Evolutionary conservation across 92 coral and sea anemone species (phyloP).

Genomic region (Umimayanthus chanpuru): DNA sequence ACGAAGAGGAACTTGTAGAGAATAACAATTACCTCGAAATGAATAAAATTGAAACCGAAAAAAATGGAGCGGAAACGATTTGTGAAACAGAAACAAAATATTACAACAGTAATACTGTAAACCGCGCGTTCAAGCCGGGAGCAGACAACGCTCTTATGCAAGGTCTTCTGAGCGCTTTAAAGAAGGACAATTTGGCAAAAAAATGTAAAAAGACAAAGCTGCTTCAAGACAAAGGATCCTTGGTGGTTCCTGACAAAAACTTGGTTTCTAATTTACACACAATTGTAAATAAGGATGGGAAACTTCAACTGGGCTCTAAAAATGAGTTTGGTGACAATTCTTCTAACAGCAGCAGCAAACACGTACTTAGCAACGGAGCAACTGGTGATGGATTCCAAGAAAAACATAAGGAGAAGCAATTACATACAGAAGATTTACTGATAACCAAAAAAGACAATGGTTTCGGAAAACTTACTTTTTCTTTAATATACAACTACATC

Average conservation of each 20-base stretch:
- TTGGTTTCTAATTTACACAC: neutral
- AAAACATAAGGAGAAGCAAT: neutral
- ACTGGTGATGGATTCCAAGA: no score
- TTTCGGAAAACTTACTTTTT: conserved; percentile 64
- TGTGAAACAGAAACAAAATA: neutral
- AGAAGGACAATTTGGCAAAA: conserved; percentile 11
- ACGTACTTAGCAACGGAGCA: neutral
- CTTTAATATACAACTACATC: conserved; percentile 58
- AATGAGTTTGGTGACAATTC: neutral
- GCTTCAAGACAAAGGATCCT: neutral
- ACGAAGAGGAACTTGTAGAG: neutral
- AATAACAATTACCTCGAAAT: neutral
- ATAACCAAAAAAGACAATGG: neutral
- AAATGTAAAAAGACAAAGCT: neutral
- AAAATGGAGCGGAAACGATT: neutral
- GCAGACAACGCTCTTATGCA: conserved; percentile 8
- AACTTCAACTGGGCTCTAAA: neutral
- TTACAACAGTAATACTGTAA: neutral
- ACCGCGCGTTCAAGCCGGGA: conserved; percentile 1
- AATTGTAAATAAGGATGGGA: neutral
- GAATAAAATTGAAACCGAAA: neutral
- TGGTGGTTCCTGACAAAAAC: neutral
- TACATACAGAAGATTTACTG: neutral
- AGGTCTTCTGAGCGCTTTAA: conserved; percentile 28
- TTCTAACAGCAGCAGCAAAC: neutral